Percentiles rank a stretch among this genome's conserved stretches.
These are phyloP conservation scores for Metacarcinus magister DNA, from an alignment of 2,888 invertebrate species.

Conservation along the genomic window DNA sequence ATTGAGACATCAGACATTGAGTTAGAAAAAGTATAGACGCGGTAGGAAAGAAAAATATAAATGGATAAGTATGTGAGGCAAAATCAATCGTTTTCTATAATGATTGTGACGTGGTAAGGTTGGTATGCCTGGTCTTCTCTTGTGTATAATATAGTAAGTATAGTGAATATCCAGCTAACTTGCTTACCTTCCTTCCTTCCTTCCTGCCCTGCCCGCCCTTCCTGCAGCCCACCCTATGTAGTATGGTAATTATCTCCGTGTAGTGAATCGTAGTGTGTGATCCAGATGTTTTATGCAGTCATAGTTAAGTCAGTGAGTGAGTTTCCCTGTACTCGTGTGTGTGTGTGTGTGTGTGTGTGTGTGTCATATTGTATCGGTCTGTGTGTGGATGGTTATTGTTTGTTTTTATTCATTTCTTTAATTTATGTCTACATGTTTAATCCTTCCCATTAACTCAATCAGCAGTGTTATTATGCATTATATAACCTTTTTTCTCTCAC, in stretches of 20 bases:
- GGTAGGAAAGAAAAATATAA: background rate
- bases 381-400: background rate
- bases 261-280: too few species aligned
- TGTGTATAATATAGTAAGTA: too few species aligned
- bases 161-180: background rate
- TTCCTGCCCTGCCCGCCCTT: conserved; percentile 26
- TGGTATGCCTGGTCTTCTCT: background rate
- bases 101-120: background rate
- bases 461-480: background rate
- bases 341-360: too few species aligned
- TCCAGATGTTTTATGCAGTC: too few species aligned
- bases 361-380: too few species aligned
- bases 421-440: background rate
- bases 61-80: background rate
- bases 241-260: background rate
- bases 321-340: too few species aligned
- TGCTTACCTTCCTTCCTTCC: background rate
- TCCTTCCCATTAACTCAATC: background rate
- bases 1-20: background rate
- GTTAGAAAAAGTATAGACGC: background rate
- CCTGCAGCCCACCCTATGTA: background rate
- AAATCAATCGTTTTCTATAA: background rate
- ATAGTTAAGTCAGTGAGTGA: too few species aligned
- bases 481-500: background rate
- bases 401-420: background rate